A percentile compares a stretch with the other conserved stretches of the same genome.
Conservation (phyloP, 35 echinoderm and acorn worm species). For the Diadema setosum region DNA sequence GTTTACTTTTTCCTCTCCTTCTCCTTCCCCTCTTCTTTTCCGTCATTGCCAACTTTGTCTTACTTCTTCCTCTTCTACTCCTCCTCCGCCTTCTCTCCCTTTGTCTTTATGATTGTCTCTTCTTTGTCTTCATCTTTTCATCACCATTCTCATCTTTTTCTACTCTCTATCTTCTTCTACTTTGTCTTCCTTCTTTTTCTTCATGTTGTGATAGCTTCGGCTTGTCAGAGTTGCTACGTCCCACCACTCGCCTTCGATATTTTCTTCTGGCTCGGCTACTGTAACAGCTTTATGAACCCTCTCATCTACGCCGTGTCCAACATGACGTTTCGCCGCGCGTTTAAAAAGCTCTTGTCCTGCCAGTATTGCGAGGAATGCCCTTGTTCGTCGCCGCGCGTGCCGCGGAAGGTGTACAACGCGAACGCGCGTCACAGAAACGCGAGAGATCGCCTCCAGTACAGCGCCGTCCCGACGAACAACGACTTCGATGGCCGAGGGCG, state of each 20-base stretch:
- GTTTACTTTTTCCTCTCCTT: too few relatives aligned
- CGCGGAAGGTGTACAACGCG: not conserved
- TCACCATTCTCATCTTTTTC: too few relatives aligned
- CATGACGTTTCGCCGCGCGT: conserved; percentile 64
- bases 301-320: conserved; percentile 89
- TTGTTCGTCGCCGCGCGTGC: not conserved
- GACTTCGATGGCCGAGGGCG: not conserved
- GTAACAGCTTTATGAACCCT: conserved; percentile 78
- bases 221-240: conserved; percentile 38
- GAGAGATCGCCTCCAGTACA: not conserved
- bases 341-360: conserved; percentile 69
- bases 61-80: too few relatives aligned
- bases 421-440: not conserved
- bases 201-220: not conserved
- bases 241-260: conserved; percentile 30
- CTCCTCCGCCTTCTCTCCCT: too few relatives aligned
- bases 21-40: too few relatives aligned
- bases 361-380: conserved; percentile 52
- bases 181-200: not conserved
- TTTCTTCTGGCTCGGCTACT: conserved; percentile 90
- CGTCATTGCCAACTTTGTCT: too few relatives aligned
- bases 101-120: too few relatives aligned
- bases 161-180: not conserved
- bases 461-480: not conserved
- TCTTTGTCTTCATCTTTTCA: too few relatives aligned